Percentiles rank a stretch among this genome's conserved stretches.
These are phyloP conservation scores for Malthinus flaveolus DNA, from an alignment of 2,888 invertebrate genomes.

Conservation along the genomic window DNA sequence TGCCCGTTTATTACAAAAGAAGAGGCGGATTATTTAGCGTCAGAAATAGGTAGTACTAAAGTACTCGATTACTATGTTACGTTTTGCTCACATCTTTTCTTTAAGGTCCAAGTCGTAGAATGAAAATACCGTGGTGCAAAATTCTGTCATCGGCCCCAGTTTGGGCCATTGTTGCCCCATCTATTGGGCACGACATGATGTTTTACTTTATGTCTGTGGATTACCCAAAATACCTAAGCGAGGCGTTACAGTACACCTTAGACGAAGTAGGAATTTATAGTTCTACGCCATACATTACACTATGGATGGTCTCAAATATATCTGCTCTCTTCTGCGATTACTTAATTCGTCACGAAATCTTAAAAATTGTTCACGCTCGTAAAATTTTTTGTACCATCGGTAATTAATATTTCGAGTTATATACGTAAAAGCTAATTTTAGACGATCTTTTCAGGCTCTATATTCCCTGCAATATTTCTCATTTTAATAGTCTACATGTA, in stretches of 20 bases:
- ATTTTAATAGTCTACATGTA: slow-evolving; percentile 21
- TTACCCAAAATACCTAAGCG: slow-evolving; percentile 70
- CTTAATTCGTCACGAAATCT: neutral
- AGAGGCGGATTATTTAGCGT: slow-evolving; percentile 56
- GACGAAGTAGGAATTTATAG: neutral
- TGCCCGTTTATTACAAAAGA: slow-evolving; percentile 61
- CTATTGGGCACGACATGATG: slow-evolving; percentile 72
- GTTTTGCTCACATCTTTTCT: no score
- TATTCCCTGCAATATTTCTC: slow-evolving; percentile 57
- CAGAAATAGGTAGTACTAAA: slow-evolving; percentile 13
- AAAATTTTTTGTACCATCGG: slow-evolving; percentile 64
- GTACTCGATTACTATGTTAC: no score
- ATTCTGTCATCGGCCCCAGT: slow-evolving; percentile 72
- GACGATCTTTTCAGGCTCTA: slow-evolving; percentile 55
- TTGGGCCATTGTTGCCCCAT: slow-evolving; percentile 74
- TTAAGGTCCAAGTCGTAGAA: neutral
- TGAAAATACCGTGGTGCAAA: slow-evolving; percentile 59
- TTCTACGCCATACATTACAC: neutral
- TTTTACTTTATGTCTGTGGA: slow-evolving; percentile 73
- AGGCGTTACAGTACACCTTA: slow-evolving; percentile 54
- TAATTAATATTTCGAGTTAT: neutral
- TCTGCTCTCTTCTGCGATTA: neutral
- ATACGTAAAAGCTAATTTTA: neutral
- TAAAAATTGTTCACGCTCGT: neutral
- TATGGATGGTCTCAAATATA: neutral